Percentiles rank a stretch among this genome's conserved stretches.
Evolutionary conservation across 2,888 invertebrate species (phyloP).

Genomic region (Malacosoma neustria): DNA sequence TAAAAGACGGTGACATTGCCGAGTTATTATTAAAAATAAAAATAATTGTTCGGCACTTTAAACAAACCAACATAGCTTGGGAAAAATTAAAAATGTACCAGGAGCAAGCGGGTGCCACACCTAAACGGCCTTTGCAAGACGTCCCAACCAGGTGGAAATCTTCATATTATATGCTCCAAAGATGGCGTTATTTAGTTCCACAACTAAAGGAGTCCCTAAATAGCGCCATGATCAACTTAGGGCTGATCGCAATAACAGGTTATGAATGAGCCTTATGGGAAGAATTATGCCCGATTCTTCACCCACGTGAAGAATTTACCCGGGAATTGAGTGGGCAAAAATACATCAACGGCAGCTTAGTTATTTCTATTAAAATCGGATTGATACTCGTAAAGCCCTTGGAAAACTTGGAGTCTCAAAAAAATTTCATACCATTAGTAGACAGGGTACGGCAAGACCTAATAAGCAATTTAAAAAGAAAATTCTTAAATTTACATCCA

Average conservation of each 20-base stretch:
- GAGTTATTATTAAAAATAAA: neutral
- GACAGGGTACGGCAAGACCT: slow-evolving; percentile 3
- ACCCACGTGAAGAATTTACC: slow-evolving; percentile 10
- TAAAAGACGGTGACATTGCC: neutral
- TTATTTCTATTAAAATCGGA: slow-evolving; percentile 6
- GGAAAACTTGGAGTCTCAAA: too few species aligned
- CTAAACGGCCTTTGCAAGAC: slow-evolving; percentile 7
- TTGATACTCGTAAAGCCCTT: slow-evolving; percentile 4
- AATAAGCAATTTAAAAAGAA: too few species aligned
- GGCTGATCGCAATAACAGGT: slow-evolving; percentile 2
- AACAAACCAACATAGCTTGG: slow-evolving; percentile 1
- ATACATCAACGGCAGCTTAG: slow-evolving; percentile 10
- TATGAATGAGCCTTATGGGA: slow-evolving; percentile 3
- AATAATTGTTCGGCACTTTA: slow-evolving; percentile 2
- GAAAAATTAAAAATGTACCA: slow-evolving; percentile 2
- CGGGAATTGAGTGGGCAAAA: slow-evolving; percentile 12
- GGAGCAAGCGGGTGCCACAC: neutral
- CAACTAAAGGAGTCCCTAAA: slow-evolving; percentile 5
- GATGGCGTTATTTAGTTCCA: too few species aligned
- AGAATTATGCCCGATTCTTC: slow-evolving; percentile 2
- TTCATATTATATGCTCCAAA: slow-evolving; percentile 6
- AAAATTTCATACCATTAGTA: too few species aligned
- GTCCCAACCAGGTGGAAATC: slow-evolving; percentile 13
- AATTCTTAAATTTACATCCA: too few species aligned
- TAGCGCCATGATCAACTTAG: slow-evolving; percentile 5